phyloP scores from a whole-genome alignment of 1,140 invertebrate species.

The Drosophila athabasca region DNA sequence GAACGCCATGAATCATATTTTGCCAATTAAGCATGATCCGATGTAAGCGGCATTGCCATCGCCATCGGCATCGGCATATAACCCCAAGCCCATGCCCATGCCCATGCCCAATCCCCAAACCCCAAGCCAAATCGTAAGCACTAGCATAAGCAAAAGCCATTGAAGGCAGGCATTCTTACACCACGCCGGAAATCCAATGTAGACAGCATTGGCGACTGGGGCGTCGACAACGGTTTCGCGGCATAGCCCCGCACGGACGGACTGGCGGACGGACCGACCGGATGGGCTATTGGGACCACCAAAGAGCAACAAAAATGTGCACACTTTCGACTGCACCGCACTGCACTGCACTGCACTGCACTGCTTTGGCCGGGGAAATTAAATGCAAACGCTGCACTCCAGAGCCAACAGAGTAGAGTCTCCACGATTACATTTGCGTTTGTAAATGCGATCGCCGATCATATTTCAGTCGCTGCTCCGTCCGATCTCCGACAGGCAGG shows the following conservation, averaged over 20 bases:
- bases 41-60: constrained; percentile 54
- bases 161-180: constrained; percentile 78
- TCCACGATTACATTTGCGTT: constrained; percentile 56
- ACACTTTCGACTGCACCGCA: constrained; percentile 59
- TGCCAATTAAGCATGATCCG: constrained; percentile 79
- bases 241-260: constrained; percentile 1
- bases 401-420: constrained; percentile 1
- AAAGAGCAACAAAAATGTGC: constrained; percentile 68
- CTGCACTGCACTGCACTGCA: constrained; percentile 12
- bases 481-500: not conserved
- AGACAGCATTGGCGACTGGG: constrained; percentile 77
- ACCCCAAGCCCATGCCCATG: constrained; percentile 25
- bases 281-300: constrained; percentile 80
- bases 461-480: constrained; percentile 67
- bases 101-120: not conserved
- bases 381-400: constrained; percentile 66
- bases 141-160: constrained; percentile 43
- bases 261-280: constrained; percentile 43
- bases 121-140: constrained; percentile 36
- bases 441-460: constrained; percentile 77
- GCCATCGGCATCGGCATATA: constrained; percentile 29
- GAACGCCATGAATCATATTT: constrained; percentile 80
- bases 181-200: constrained; percentile 78
- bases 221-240: constrained; percentile 63
- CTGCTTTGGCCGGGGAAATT: constrained; percentile 13